Evolutionary conservation across 2,113 vertebrate genomes (phyloP).

Genomic region (Orientallactaga bullata): DNA sequence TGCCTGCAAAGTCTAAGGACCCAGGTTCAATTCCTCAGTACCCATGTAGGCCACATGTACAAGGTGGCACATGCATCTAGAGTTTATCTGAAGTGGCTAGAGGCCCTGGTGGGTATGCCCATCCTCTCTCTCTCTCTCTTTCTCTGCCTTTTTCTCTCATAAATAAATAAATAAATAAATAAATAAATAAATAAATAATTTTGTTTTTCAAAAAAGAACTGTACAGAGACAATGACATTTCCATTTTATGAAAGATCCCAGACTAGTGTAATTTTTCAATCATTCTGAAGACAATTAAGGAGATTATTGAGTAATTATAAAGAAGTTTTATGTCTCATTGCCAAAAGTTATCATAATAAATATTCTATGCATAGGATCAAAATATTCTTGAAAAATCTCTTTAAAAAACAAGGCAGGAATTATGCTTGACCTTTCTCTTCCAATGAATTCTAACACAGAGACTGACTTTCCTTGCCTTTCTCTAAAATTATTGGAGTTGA

Average conservation of each 20-base stretch:
- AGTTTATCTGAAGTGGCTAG: no score
- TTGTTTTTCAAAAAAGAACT: no score
- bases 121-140: no score
- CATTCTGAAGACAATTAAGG: neutral
- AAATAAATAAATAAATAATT: no score
- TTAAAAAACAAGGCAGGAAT: slow-evolving; percentile 12
- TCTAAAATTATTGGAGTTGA: neutral
- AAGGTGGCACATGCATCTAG: no score
- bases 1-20: neutral
- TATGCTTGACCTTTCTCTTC: no score
- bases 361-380: neutral
- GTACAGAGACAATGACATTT: no score
- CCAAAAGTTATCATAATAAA: neutral
- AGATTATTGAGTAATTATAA: neutral
- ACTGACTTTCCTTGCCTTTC: neutral
- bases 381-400: neutral
- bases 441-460: neutral
- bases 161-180: no score
- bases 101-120: no score
- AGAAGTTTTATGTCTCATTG: neutral
- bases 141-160: no score
- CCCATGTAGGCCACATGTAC: no score
- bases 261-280: neutral
- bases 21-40: no score
- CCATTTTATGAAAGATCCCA: neutral